A percentile compares a stretch with the other conserved stretches of the same genome.
Conservation (phyloP, 2,113 vertebrate species). For the Lutjanus erythropterus region DNA sequence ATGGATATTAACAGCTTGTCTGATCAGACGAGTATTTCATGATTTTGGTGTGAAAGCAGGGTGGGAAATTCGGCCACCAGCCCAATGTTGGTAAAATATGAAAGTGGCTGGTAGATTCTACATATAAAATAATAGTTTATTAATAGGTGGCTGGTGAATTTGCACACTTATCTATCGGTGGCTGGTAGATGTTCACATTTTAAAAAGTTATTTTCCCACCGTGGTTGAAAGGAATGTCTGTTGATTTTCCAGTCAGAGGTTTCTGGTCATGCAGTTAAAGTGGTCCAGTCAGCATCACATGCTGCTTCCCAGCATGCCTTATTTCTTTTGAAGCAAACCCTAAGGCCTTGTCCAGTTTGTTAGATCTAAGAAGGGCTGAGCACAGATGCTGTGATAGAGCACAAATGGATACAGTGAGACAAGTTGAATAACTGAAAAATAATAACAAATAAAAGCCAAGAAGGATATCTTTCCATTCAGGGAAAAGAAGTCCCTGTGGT, state of each 20-base stretch:
- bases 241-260: conserved; percentile 16
- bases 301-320: neutral
- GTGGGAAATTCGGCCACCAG: too few relatives aligned
- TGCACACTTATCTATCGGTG: too few relatives aligned
- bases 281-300: conserved; percentile 30
- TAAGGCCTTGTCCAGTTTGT: neutral
- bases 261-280: conserved; percentile 10
- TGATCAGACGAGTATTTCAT: neutral
- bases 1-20: too few relatives aligned
- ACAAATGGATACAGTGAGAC: neutral
- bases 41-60: too few relatives aligned
- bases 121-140: too few relatives aligned
- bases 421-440: neutral
- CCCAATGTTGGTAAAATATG: too few relatives aligned
- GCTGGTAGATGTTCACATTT: too few relatives aligned
- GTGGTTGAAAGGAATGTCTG: neutral
- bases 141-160: too few relatives aligned
- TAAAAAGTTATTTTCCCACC: too few relatives aligned
- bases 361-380: neutral
- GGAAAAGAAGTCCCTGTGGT: too few relatives aligned
- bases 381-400: conserved; percentile 13
- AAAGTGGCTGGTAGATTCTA: too few relatives aligned
- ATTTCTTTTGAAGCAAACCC: neutral
- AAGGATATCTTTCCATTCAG: neutral
- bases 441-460: too few relatives aligned